Conservation (phyloP, 2,113 vertebrate genomes). For the Mus spicilegus region DNA sequence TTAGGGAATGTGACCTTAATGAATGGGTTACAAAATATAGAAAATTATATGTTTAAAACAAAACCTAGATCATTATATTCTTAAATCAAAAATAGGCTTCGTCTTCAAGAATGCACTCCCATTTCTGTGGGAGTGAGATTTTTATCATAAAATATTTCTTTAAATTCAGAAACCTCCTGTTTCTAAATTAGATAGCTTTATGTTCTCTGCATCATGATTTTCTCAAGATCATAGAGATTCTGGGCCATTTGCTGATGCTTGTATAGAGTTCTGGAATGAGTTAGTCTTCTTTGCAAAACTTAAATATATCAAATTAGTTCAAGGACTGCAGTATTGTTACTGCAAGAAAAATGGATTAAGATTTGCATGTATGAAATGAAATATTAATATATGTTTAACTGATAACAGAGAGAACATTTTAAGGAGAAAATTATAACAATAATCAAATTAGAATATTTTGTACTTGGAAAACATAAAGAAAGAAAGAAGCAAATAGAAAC, state of each 20-base stretch:
- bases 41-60: background rate
- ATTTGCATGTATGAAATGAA: background rate
- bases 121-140: background rate
- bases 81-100: background rate
- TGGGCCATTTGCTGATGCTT: fast-evolving
- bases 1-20: background rate
- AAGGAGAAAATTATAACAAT: background rate
- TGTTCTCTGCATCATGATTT: background rate
- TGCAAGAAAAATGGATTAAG: background rate
- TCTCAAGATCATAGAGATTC: background rate
- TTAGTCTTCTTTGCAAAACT: background rate
- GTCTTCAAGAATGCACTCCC: background rate
- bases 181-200: background rate
- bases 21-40: background rate
- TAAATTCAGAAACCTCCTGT: too few species aligned
- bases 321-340: background rate
- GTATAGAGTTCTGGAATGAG: background rate
- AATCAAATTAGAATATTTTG: background rate
- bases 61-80: background rate
- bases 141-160: background rate
- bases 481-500: background rate
- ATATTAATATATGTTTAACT: background rate
- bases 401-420: background rate
- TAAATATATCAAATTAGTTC: too few species aligned
- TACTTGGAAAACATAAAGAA: background rate